These are phyloP conservation scores for Drosophila sp. DNA, from an alignment of 1,140 invertebrate species.

Conservation along the genomic window DNA sequence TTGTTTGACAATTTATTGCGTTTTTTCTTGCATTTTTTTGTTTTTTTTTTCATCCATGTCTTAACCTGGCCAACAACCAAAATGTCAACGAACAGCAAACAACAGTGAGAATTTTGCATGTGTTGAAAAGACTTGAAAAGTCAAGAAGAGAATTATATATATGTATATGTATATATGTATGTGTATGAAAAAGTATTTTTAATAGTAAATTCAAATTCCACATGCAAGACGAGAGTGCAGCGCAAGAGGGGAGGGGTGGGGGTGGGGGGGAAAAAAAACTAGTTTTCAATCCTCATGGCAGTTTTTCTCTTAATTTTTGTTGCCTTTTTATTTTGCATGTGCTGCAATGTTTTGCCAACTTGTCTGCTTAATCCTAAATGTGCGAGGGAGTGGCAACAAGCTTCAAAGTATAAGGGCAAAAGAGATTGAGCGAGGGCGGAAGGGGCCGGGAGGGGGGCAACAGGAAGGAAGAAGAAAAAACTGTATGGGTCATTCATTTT, in stretches of 20 bases:
- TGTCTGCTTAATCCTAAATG: slow-evolving; percentile 69
- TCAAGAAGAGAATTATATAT: slow-evolving; percentile 57
- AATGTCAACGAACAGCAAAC: slow-evolving; percentile 17
- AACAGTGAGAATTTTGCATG: slow-evolving; percentile 6
- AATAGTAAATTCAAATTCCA: slow-evolving; percentile 64
- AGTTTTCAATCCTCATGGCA: slow-evolving; percentile 32
- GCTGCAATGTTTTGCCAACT: slow-evolving; percentile 67
- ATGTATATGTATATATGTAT: slow-evolving; percentile 23
- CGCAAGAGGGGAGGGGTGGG: not conserved
- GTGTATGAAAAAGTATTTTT: slow-evolving; percentile 35
- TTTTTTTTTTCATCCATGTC: slow-evolving; percentile 43
- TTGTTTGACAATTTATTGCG: slow-evolving; percentile 72
- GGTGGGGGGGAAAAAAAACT: slow-evolving; percentile 46
- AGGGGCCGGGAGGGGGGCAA: not conserved
- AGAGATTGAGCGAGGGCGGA: not conserved
- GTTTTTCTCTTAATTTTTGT: not conserved
- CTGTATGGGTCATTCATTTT: slow-evolving; percentile 72
- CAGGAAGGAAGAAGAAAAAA: slow-evolving; percentile 10
- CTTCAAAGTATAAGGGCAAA: slow-evolving; percentile 20
- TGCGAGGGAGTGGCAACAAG: slow-evolving; percentile 48
- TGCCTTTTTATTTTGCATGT: slow-evolving; percentile 29
- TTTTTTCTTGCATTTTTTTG: slow-evolving; percentile 1
- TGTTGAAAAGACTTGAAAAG: slow-evolving; percentile 32
- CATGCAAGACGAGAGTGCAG: slow-evolving; percentile 19
- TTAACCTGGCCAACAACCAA: slow-evolving; percentile 56